Base-by-base conservation (phyloP, 2,113 vertebrate species). In the Callipepla squamata region DNA sequence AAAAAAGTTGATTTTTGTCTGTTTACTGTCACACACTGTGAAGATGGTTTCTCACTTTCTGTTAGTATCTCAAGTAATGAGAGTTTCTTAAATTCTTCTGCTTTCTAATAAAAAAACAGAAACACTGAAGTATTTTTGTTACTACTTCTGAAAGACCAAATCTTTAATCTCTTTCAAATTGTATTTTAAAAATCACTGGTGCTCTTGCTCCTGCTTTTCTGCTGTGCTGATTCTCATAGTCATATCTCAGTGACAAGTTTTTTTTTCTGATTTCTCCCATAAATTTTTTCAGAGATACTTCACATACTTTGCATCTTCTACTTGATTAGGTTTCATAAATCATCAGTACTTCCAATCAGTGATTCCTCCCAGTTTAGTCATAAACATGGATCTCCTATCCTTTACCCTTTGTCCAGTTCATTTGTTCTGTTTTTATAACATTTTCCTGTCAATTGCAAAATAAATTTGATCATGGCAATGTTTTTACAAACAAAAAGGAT, bases 241-340 rank as follows among this genome's bases (percentile, higher is more conserved):
- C 30, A 70, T 53, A 92, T 51, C 19, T 40, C 42, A 80, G 7
- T 72, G 26, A 42, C 22, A 59, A 2, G 48, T 6, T 28, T 53
- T 55, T 55, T 13, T 50, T 87, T 82, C 34, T 86, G 50, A 26
- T 80, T 63, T 89, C 22, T 68, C 5, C 10, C 51, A 65, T 50
- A 78, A 89, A 47, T 19, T 7, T 82, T 73, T 87, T 65, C n/a
- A 30, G n/a, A 40, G 47, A 48, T 79, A 72, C 68, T 91, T 91
- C 84, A 75, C 81, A 79, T 44, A 5, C 3, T 62, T 80, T 83
- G 86, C 34, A 72, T 75, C 58, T 75, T 61, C 4, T 75, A 51
- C 8, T 81, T 89, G 28, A 78, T 61, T 44, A 81, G 13, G 14
- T 57, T 88, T 92, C 65, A 66, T 84, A 90, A 90, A 80, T 80